These are phyloP conservation scores for Rhadinocentrus ornatus DNA, from an alignment of 2,797 vertebrate genomes.

Conservation along the genomic window DNA sequence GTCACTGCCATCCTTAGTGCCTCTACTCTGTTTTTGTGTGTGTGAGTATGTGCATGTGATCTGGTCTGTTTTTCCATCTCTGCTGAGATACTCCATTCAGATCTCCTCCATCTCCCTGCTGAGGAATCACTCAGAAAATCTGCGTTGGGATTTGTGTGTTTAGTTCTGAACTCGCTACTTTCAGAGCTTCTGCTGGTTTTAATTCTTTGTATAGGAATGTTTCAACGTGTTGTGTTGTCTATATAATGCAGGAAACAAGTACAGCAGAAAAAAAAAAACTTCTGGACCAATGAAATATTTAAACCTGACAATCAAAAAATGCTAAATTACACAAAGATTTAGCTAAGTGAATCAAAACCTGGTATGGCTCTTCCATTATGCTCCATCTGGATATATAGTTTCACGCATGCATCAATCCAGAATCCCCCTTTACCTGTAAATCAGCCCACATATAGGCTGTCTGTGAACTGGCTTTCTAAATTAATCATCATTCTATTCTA, in stretches of 20 bases:
- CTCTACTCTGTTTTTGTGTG: slow-evolving; percentile 46
- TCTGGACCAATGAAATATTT: neutral
- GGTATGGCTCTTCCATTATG: slow-evolving; percentile 11
- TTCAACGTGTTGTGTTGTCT: neutral
- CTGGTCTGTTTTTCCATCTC: slow-evolving; percentile 65
- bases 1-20: slow-evolving; percentile 56
- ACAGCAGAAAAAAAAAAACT: neutral
- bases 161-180: slow-evolving; percentile 13
- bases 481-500: too few relatives aligned
- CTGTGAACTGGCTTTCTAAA: slow-evolving; percentile 26
- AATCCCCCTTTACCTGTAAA: slow-evolving; percentile 38
- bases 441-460: slow-evolving; percentile 61
- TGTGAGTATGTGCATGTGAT: slow-evolving; percentile 14
- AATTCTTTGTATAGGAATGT: slow-evolving; percentile 19
- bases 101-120: slow-evolving; percentile 58
- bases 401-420: slow-evolving; percentile 40
- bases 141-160: slow-evolving; percentile 41
- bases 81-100: slow-evolving; percentile 54
- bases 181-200: slow-evolving; percentile 40
- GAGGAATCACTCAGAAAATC: slow-evolving; percentile 52
- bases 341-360: neutral
- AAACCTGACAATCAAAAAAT: neutral
- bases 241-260: slow-evolving; percentile 2
- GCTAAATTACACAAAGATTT: neutral
- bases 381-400: slow-evolving; percentile 42